phyloP scores from a whole-genome alignment of 1,140 invertebrate species.

The Cotesia typhae region DNA sequence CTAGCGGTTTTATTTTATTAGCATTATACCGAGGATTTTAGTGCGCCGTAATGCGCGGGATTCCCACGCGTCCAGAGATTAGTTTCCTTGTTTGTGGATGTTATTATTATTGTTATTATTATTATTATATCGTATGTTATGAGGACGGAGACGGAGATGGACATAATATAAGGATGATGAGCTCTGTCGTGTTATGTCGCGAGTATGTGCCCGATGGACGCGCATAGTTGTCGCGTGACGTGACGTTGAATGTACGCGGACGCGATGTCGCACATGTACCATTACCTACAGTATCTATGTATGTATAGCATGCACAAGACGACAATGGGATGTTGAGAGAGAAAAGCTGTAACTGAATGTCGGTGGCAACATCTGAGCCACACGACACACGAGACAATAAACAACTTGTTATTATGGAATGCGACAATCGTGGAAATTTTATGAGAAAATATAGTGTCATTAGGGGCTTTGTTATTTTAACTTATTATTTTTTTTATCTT shows the following conservation, averaged over 20 bases:
- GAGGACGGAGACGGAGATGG: too few species aligned
- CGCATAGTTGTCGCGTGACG: conserved; percentile 47
- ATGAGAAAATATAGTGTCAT: too few species aligned
- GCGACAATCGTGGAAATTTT: too few species aligned
- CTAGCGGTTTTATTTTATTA: neutral
- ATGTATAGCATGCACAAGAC: conserved; percentile 8
- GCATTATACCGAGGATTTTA: too few species aligned
- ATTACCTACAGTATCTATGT: conserved; percentile 25
- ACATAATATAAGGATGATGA: neutral
- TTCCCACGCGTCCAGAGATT: conserved; percentile 19
- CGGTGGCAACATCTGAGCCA: too few species aligned
- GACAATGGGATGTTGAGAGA: neutral
- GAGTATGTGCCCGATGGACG: conserved; percentile 34
- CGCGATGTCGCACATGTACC: conserved; percentile 36
- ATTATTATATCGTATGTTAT: too few species aligned
- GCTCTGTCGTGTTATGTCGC: neutral
- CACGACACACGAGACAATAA: too few species aligned
- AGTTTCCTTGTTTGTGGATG: neutral
- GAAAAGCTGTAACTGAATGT: too few species aligned
- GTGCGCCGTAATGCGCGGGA: conserved; percentile 4
- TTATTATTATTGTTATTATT: neutral
- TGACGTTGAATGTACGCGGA: conserved; percentile 30
- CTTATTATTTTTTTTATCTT: too few species aligned
- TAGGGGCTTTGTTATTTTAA: too few species aligned
- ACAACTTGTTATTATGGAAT: too few species aligned